A percentile compares a stretch with the other conserved stretches of the same genome.
phyloP scores from a whole-genome alignment of 2,113 vertebrate genomes.

The Elaphurus davidianus region DNA sequence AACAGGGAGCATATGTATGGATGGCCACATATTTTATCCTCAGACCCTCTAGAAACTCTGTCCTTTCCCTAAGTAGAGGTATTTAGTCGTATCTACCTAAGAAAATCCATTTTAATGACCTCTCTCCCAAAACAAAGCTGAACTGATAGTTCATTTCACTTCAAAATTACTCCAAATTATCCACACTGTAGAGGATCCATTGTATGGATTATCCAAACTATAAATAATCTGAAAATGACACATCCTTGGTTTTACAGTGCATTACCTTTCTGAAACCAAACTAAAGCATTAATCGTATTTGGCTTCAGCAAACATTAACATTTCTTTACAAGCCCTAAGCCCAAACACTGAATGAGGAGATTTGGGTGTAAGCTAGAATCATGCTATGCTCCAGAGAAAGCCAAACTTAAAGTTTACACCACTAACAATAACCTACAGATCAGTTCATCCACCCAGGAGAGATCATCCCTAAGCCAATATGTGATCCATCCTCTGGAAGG shows the following conservation, averaged over 20 bases:
- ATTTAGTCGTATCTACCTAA: background rate
- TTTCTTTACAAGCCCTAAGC: slow-evolving; percentile 28
- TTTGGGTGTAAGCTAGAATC: slow-evolving; percentile 7
- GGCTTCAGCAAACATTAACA: slow-evolving; percentile 47
- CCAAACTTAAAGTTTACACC: background rate
- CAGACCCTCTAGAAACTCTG: background rate
- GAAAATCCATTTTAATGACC: slow-evolving; percentile 23
- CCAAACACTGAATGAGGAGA: slow-evolving; percentile 39
- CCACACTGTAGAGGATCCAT: background rate
- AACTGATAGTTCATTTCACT: background rate
- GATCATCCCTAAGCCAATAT: background rate
- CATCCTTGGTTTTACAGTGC: background rate
- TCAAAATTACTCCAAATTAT: slow-evolving; percentile 21
- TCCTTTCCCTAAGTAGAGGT: background rate
- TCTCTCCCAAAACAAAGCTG: background rate
- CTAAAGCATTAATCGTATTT: slow-evolving; percentile 32
- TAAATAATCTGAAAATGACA: slow-evolving; percentile 31
- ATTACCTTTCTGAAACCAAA: slow-evolving; percentile 35
- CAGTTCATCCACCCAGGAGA: background rate
- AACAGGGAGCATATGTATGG: background rate
- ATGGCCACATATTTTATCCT: background rate
- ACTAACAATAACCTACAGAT: background rate
- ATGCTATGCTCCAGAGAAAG: background rate
- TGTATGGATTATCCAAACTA: background rate
- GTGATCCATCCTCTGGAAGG: too few relatives aligned